Percentiles rank a stretch among this genome's conserved stretches.
Evolutionary conservation across 1,140 invertebrate genomes (phyloP).

Genomic region (Drosophila virilis): DNA sequence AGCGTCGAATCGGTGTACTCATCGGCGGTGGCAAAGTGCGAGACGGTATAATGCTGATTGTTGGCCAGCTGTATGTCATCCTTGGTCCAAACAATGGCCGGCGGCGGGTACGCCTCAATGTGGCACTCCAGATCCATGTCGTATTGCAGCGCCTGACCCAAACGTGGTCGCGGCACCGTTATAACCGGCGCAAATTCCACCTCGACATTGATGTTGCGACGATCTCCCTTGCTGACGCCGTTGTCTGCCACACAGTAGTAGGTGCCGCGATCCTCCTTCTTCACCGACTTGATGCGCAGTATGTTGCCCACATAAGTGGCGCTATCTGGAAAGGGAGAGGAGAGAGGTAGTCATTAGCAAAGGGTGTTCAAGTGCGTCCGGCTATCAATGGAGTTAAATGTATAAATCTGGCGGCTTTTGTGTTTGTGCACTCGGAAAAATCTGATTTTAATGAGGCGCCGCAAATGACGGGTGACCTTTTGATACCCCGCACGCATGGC

Average conservation of each 20-base stretch:
- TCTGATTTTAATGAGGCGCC: slow-evolving; percentile 72
- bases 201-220: slow-evolving; percentile 94
- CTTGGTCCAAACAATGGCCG: slow-evolving; percentile 94
- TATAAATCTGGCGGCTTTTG: slow-evolving; percentile 37
- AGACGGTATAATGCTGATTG: slow-evolving; percentile 95
- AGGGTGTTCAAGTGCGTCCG: slow-evolving; percentile 52
- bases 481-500: not conserved
- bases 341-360: slow-evolving; percentile 15
- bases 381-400: slow-evolving; percentile 62
- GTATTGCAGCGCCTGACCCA: slow-evolving; percentile 94
- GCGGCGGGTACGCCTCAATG: slow-evolving; percentile 95
- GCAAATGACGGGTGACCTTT: slow-evolving; percentile 68
- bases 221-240: slow-evolving; percentile 92
- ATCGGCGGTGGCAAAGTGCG: slow-evolving; percentile 94
- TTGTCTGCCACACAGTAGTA: slow-evolving; percentile 98
- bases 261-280: slow-evolving; percentile 95
- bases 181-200: slow-evolving; percentile 95
- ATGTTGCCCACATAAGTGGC: slow-evolving; percentile 90
- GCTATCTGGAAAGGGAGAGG: slow-evolving; percentile 71
- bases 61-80: slow-evolving; percentile 92
- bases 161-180: slow-evolving; percentile 90
- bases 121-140: slow-evolving; percentile 97
- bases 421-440: slow-evolving; percentile 61
- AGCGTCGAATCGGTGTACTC: slow-evolving; percentile 95
- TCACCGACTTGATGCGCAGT: slow-evolving; percentile 91